These are phyloP conservation scores for Nesidiocoris tenuis DNA, from an alignment of 2,888 invertebrate genomes.

Conservation along the genomic window DNA sequence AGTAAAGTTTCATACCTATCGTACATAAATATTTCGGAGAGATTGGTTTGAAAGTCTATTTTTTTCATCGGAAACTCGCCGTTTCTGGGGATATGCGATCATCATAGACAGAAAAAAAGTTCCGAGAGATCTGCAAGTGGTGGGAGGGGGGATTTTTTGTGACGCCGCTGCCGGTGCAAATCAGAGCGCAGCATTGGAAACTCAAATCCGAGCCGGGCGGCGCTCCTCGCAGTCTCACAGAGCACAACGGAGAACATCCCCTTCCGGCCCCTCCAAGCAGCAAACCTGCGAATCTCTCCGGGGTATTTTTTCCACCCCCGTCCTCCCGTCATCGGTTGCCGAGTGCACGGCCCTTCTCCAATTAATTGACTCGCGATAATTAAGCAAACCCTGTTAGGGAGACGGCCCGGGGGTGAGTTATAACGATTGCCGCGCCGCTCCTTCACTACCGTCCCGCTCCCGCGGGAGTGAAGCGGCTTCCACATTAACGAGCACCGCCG, in stretches of 20 bases:
- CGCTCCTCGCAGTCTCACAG: neutral
- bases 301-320: constrained; percentile 16
- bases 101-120: no score
- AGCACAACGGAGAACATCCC: no score
- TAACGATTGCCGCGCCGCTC: constrained; percentile 49
- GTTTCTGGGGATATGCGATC: no score
- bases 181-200: no score
- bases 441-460: constrained; percentile 21
- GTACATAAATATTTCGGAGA: no score
- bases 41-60: no score
- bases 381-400: constrained; percentile 55
- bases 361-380: constrained; percentile 57
- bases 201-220: neutral
- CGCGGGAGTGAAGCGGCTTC: neutral
- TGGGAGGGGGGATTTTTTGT: no score
- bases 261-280: neutral
- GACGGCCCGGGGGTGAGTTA: constrained; percentile 46
- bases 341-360: constrained; percentile 50
- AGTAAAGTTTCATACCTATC: no score
- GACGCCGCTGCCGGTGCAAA: no score
- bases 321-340: constrained; percentile 10
- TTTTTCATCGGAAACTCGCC: no score
- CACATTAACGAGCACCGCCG: constrained; percentile 35
- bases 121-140: no score
- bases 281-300: constrained; percentile 19